A percentile compares a stretch with the other conserved stretches of the same genome.
Evolutionary conservation across 2,888 invertebrate species (phyloP).

Genomic region (Dermolepida albohirtum): DNA sequence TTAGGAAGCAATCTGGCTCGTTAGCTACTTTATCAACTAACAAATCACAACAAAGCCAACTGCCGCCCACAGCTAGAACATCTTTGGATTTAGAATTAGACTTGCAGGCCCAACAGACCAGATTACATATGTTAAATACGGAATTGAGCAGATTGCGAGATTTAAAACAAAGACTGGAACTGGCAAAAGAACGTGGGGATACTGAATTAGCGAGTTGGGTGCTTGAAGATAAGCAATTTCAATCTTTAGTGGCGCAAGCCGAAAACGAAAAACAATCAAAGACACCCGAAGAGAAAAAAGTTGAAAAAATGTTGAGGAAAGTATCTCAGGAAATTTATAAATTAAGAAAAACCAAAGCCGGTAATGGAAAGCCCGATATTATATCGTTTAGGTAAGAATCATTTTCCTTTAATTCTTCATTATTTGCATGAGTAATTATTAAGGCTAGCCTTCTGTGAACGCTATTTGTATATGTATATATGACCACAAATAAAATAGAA

Average conservation of each 20-base stretch:
- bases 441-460: no score
- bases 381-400: conserved; percentile 88
- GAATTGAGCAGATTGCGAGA: conserved; percentile 86
- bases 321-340: conserved; percentile 94
- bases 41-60: conserved; percentile 66
- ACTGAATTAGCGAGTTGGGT: conserved; percentile 87
- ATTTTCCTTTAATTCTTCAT: no score
- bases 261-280: conserved; percentile 68
- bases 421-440: no score
- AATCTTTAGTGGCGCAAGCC: conserved; percentile 74
- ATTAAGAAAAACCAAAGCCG: conserved; percentile 86
- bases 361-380: conserved; percentile 89
- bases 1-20: conserved; percentile 72
- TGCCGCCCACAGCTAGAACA: conserved; percentile 78
- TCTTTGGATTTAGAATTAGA: conserved; percentile 93
- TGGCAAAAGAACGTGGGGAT: conserved; percentile 86
- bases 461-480: no score
- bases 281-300: conserved; percentile 75
- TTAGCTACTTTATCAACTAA: conserved; percentile 65
- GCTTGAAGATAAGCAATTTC: conserved; percentile 88
- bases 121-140: conserved; percentile 83
- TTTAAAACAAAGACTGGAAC: conserved; percentile 84
- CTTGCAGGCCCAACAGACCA: conserved; percentile 90
- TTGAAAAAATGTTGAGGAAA: conserved; percentile 85
- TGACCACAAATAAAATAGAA: no score